Evolutionary conservation across 2,888 invertebrate genomes (phyloP), one percentile per base, ranked within the genome.

Genomic region (Drosophila formosana): DNA sequence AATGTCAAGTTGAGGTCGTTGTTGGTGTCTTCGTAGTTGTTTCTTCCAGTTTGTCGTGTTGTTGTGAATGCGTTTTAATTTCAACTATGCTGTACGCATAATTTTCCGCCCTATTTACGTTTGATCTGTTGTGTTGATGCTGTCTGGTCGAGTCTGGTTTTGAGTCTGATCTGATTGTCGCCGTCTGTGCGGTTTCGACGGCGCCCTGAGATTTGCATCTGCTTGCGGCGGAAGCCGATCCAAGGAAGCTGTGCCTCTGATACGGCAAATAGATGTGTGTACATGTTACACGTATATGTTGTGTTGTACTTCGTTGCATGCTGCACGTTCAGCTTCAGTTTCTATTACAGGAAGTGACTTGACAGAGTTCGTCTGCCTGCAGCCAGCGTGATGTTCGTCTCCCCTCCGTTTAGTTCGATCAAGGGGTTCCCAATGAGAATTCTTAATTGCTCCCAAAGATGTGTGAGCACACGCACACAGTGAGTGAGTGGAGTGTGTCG

Each of bases 301-400:
- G 72, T 9, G 32, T 37, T 37, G 37, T 47, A 41, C 28, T 5
- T 30, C 2, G 63, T 49, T 49, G 63, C 63, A 63, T 63, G 63
- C 47, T 32, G 71, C 70, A 80, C 66, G 68, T 65, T 51, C 52
- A 45, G 62, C 57, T 53, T 67, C 39, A 66, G 75, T 71, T 83
- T 89, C 84, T 83, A 89, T 89, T 86, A 82, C 84, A 85, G 89
- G 89, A 85, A 85, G 89, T 88, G 84, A 86, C 83, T 82, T 84
- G 89, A 85, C 88, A 82, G 86, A 65, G 75, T 74, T 78, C 78
- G 58, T 68, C 78, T 72, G 55, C n/a, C 62, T 28, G 55, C 30
- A 3, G 23, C 45, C 55, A 32, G 5, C 32, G n/a, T 41, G 25
- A 26, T 37, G 26, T 18, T 23, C 9, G 8, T 11, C 37, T 8